phyloP scores from a whole-genome alignment of 64 coral and sea anemone species.

The Dendronephthya gigantea region DNA sequence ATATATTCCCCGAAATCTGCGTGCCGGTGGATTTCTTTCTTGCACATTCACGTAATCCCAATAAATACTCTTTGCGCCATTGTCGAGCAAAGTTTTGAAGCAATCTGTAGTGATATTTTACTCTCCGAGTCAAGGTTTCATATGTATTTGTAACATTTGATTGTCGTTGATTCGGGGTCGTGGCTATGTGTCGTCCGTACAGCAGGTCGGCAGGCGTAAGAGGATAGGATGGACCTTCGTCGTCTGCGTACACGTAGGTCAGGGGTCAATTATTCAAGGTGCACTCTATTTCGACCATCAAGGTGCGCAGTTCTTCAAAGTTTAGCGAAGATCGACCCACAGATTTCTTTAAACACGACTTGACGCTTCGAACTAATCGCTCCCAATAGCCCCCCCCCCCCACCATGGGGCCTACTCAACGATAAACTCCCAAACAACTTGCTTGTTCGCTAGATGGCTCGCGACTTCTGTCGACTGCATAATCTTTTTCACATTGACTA shows the following conservation, averaged over 20 bases:
- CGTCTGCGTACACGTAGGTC: not conserved
- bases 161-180: not conserved
- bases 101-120: not conserved
- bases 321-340: not conserved
- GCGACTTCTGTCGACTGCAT: not conserved
- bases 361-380: not conserved
- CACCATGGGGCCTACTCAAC: not conserved
- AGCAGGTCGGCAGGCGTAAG: not conserved
- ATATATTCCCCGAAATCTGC: not conserved
- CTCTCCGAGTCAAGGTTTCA: not conserved
- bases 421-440: not conserved
- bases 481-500: not conserved
- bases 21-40: not conserved
- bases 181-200: not conserved
- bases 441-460: not conserved
- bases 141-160: not conserved
- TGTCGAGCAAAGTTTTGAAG: constrained; percentile 3
- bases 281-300: not conserved
- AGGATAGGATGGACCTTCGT: not conserved
- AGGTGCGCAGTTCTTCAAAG: not conserved
- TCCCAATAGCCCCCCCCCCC: not conserved
- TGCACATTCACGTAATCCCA: constrained; percentile 1
- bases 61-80: not conserved
- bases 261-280: not conserved
- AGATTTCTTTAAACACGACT: not conserved